Conservation (phyloP, 2,888 invertebrate species). For the Diachrysia chrysitis region DNA sequence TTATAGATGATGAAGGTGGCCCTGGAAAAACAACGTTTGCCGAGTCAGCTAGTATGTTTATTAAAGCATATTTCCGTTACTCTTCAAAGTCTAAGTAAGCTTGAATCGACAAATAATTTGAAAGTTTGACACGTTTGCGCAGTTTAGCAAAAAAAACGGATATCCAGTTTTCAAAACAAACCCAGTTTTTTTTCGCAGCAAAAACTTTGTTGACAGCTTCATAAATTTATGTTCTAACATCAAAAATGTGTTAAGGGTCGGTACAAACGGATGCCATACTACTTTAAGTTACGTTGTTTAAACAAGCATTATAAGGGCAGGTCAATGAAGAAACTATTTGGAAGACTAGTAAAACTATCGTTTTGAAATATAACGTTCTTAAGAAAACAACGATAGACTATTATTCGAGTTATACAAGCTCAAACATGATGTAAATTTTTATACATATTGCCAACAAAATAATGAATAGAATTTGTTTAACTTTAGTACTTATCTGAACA, state of each 20-base stretch:
- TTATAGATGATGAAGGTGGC: no score
- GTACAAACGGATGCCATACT: conserved; percentile 46
- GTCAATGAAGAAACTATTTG: not conserved
- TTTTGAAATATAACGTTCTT: no score
- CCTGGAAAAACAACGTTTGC: no score
- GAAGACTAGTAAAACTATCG: no score
- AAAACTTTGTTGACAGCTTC: conserved; percentile 60
- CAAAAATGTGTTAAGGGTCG: conserved; percentile 52
- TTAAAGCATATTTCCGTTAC: not conserved
- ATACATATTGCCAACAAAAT: no score
- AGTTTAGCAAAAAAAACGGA: conserved; percentile 55
- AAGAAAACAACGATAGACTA: no score
- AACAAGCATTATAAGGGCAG: not conserved
- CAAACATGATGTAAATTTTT: no score
- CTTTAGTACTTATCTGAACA: no score
- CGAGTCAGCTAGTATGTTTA: no score
- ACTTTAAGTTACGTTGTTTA: conserved; percentile 9
- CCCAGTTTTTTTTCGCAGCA: conserved; percentile 55
- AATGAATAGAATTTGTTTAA: no score
- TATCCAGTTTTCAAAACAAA: conserved; percentile 56
- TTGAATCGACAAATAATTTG: conserved; percentile 41
- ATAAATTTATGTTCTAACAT: conserved; percentile 61
- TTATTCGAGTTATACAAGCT: no score
- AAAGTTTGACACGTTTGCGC: conserved; percentile 32
- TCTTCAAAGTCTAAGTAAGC: conserved; percentile 31